Evolutionary conservation across 1,140 invertebrate species (phyloP).

Genomic region (Lasioglossum baleicum): DNA sequence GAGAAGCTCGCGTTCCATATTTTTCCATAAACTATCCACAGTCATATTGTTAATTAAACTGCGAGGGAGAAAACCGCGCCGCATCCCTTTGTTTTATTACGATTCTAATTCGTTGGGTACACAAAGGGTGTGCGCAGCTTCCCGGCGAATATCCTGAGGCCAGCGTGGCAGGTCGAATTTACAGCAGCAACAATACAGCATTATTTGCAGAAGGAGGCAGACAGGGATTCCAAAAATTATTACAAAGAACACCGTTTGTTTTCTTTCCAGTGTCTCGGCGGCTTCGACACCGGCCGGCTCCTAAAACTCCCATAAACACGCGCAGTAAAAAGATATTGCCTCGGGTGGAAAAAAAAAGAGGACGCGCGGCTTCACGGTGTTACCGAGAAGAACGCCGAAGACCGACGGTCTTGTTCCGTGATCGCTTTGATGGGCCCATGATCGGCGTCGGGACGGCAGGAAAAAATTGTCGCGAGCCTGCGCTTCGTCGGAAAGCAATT

Average conservation of each 20-base stretch:
- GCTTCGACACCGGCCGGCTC: background rate
- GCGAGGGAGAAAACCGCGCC: background rate
- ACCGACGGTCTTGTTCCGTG: background rate
- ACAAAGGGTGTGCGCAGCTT: background rate
- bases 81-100: background rate
- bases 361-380: background rate
- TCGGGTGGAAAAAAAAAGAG: background rate
- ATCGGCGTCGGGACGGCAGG: background rate
- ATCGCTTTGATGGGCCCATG: background rate
- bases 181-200: conserved; percentile 11
- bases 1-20: too few relatives aligned
- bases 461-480: conserved; percentile 20
- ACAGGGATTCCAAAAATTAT: conserved; percentile 1
- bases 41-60: too few relatives aligned
- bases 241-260: background rate
- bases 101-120: conserved; percentile 9
- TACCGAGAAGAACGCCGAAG: background rate
- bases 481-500: background rate
- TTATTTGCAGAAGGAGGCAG: conserved; percentile 18
- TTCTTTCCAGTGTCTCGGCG: conserved; percentile 4
- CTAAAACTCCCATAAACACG: conserved; percentile 23
- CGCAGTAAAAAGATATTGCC: conserved; percentile 12
- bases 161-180: conserved; percentile 5
- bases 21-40: too few relatives aligned
- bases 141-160: too few relatives aligned